Evolutionary conservation across 2,113 vertebrate genomes (phyloP), one percentile per base, ranked within the genome.

Genomic region (Sinocyclocheilus anophthalmus): DNA sequence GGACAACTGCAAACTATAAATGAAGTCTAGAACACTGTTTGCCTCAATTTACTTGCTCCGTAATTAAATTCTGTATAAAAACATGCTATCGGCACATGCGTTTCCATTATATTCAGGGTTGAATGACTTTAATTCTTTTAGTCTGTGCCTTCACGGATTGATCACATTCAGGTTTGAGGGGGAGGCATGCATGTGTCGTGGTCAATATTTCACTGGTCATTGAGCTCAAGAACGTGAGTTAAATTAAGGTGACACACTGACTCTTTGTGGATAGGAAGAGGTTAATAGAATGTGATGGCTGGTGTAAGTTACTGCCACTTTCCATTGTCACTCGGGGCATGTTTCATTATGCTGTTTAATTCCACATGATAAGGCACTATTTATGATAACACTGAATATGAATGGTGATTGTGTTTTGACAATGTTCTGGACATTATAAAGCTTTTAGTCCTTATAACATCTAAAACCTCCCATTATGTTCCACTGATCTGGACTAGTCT

Each of bases 21-120:
- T n/a, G 12, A 57, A 50, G 45, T 63, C 59, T 65, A 26, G 18
- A 33, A 63, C 59, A 37, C 83, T 67, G 39, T 20, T 55, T 50
- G 42, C 48, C 33, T 57, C 37, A 83, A 55, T 79, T 83, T 76
- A 39, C 73, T 53, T 53, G 53, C 18, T 83, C 18, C 37, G 67
- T 85, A 81, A 88, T 88, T 70, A 59, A 73, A 73, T 86, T 63
- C 57, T 48, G 37, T 84, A 67, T 84, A 65, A 79, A 65, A 79
- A 65, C 22, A 6, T 18, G 24, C 20, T 78, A 86, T 84, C 37
- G 14, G 39, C 24, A 37, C 26, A 26, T 57, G 61, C 55, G 4
- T 75, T 81, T 86, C 69, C 61, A 86, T 84, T 87, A 59, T 77
- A 69, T 81, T 81, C 69, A 53, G 33, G 77, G 69, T 78, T 69